phyloP scores from a whole-genome alignment of 2,797 vertebrate species.

The Phoebastria nigripes region DNA sequence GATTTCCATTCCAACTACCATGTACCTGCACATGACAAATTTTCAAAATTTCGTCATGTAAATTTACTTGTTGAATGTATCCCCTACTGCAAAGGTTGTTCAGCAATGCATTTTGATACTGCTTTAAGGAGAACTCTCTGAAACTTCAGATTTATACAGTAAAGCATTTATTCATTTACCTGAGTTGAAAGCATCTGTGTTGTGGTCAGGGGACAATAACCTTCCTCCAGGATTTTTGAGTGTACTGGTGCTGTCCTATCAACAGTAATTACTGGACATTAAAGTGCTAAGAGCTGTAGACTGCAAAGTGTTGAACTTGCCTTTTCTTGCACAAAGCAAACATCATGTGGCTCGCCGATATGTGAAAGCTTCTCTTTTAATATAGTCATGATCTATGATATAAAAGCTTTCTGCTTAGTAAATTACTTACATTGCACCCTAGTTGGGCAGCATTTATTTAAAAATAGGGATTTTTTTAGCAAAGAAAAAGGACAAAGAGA shows the following conservation, averaged over 20 bases:
- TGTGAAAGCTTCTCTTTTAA: background rate
- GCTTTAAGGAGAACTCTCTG: background rate
- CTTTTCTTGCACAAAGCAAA: background rate
- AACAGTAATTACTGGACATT: background rate
- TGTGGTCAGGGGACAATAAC: background rate
- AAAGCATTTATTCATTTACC: background rate
- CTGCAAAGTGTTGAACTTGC: background rate
- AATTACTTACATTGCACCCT: background rate
- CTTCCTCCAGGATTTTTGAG: background rate
- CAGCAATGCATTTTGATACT: background rate
- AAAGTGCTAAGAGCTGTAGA: background rate
- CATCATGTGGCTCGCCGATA: rapidly evolving
- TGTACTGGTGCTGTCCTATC: background rate
- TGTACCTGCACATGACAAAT: background rate
- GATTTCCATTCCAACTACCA: background rate
- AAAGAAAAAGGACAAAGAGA: background rate
- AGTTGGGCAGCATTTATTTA: background rate
- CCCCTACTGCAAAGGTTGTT: background rate
- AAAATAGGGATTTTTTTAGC: background rate
- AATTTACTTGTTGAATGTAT: background rate
- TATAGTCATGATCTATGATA: background rate
- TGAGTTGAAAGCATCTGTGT: background rate
- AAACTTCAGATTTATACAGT: background rate
- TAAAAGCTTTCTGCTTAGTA: background rate
- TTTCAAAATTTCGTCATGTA: background rate